These are phyloP conservation scores for Catharus bicknelli DNA, from an alignment of 2,113 vertebrate genomes.

Conservation along the genomic window DNA sequence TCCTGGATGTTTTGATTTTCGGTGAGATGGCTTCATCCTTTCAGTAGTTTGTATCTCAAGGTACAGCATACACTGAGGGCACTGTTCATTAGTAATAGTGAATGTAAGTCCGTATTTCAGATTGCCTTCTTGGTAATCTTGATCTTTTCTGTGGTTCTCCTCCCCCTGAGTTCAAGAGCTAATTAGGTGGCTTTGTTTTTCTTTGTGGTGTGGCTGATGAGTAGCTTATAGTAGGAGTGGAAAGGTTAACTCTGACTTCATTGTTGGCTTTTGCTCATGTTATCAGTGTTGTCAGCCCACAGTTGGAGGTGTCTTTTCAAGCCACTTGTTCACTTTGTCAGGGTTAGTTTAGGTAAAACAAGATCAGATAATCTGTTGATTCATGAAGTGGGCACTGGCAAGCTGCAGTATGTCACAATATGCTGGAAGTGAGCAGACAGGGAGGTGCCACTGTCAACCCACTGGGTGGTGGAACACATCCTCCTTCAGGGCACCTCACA, in stretches of 20 bases:
- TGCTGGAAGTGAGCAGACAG: neutral
- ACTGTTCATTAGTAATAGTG: rapidly evolving
- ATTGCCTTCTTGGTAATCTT: neutral
- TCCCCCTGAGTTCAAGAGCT: neutral
- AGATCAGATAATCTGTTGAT: neutral
- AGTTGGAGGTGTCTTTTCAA: neutral
- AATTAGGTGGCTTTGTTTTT: neutral
- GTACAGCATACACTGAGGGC: neutral
- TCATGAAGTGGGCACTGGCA: neutral
- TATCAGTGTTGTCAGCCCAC: neutral
- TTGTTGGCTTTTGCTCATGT: neutral
- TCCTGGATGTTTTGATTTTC: neutral
- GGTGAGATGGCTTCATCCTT: neutral
- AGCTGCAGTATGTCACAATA: neutral
- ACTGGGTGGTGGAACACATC: neutral
- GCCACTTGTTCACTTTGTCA: neutral
- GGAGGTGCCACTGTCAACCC: rapidly evolving
- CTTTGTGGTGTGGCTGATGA: neutral
- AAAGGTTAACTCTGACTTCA: neutral
- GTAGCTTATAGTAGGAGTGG: neutral
- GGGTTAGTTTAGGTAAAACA: neutral
- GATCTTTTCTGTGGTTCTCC: neutral
- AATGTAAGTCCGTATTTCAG: neutral
- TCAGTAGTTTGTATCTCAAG: neutral
- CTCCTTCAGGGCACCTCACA: neutral